Evolutionary conservation across 2,888 invertebrate genomes (phyloP), one percentile per base, ranked within the genome.

Genomic region (Sphinx pinastri): DNA sequence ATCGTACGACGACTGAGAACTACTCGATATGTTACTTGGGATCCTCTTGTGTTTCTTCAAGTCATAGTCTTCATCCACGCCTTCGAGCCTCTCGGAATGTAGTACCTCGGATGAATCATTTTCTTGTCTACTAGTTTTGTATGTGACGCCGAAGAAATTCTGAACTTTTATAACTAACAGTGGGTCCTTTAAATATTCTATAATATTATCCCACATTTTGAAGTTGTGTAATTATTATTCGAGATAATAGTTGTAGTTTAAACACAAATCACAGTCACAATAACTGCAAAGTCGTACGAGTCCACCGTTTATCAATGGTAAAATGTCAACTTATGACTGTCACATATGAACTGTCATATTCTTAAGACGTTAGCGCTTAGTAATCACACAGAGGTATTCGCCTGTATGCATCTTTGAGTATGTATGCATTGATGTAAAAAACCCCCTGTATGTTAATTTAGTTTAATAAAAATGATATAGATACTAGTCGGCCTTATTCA

Each of bases 141-240:
- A 95, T 75, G 93, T 93, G 45, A 98, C 95, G 71, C 98, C 98
- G 87, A 98, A 98, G 87, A 95, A 96, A 79, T 95, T 94, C 88
- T 98, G 98, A 81, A 98, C 96, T 85, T 95, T 95, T 31, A 97
- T 95, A 38, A 98, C 98, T 77, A 97, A 89, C 73, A 95, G 88
- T 10, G 98, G 97, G 83, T 96, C 96, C 85, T 97, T 96, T 70
- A 98, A 94, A 84, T 96, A 95, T 80, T 96, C 95, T 82, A 97
- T 93, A 2, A 90, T 84, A 74, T 87, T 86, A 68, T 92, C 90
- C 92, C 92, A 92, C 94, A 94, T 93, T 71, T 74, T 63, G 63
- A 70, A 66, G 67, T 70, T 68, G 59, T 60, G 10, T 14, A n/a
- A 31, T 5, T 16, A 14, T 58, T 31, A 58, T 58, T 13, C 38